Evolutionary conservation across 1,140 invertebrate genomes (phyloP).

Genomic region (Frieseomelitta varia): DNA sequence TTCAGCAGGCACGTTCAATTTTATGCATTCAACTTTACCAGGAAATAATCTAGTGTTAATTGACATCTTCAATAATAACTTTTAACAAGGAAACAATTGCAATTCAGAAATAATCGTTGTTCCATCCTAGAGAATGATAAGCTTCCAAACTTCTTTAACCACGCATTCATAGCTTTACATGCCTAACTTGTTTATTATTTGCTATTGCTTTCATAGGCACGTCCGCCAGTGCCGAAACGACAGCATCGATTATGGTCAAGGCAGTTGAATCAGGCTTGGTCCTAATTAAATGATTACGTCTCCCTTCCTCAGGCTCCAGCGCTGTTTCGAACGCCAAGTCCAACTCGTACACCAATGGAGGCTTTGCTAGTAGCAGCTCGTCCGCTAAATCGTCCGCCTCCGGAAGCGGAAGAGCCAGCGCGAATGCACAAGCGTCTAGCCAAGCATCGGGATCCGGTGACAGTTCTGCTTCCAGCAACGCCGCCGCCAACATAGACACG

Average conservation of each 20-base stretch:
- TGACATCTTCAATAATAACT: neutral
- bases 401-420: conserved; percentile 50
- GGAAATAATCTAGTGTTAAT: too few species aligned
- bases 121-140: neutral
- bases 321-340: conserved; percentile 45
- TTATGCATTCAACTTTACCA: too few species aligned
- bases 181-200: neutral
- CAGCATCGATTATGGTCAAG: conserved; percentile 30
- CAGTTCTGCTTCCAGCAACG: conserved; percentile 62
- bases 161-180: neutral
- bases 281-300: conserved; percentile 62
- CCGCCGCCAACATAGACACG: conserved; percentile 60
- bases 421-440: conserved; percentile 57
- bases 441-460: conserved; percentile 33
- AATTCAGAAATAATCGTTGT: neutral
- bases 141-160: neutral
- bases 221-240: conserved; percentile 12
- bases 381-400: conserved; percentile 45
- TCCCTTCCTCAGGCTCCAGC: conserved; percentile 33
- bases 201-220: conserved; percentile 39
- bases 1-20: too few species aligned
- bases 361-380: conserved; percentile 9
- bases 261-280: conserved; percentile 39
- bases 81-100: too few species aligned
- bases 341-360: conserved; percentile 25